phyloP scores from a whole-genome alignment of 2,888 invertebrate genomes.

The Bimastos eiseni region DNA sequence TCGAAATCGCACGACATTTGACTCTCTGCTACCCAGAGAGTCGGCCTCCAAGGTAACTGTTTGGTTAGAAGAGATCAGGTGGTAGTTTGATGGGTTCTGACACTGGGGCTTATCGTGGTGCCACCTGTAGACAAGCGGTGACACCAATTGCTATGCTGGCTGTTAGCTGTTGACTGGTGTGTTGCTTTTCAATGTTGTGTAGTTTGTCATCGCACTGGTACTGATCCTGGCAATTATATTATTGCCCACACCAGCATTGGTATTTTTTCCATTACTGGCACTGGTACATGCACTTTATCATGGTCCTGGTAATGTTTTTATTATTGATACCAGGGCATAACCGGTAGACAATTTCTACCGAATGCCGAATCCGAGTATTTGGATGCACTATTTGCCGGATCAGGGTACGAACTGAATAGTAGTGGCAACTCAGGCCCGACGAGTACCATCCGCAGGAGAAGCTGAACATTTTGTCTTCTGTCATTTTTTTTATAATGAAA shows the following conservation, averaged over 20 bases:
- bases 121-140: background rate
- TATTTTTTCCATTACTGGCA: background rate
- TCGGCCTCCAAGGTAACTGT: constrained; percentile 90
- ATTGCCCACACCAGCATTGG: background rate
- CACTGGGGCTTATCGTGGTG: background rate
- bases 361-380: too few species aligned
- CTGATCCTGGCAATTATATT: background rate
- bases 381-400: too few species aligned
- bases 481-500: too few species aligned
- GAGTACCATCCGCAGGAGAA: too few species aligned
- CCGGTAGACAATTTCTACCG: too few species aligned
- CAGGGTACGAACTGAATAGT: too few species aligned
- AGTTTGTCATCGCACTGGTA: background rate
- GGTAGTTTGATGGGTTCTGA: background rate
- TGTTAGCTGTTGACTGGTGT: background rate
- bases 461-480: too few species aligned
- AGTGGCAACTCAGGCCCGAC: too few species aligned
- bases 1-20: constrained; percentile 95
- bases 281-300: too few species aligned
- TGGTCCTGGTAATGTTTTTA: background rate
- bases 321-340: too few species aligned
- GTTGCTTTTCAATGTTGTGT: background rate
- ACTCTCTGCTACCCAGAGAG: constrained; percentile 90
- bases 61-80: constrained; percentile 6
- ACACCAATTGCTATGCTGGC: background rate